Base-by-base conservation (phyloP, 2,888 invertebrate species). In the Ophion slaviceki region DNA sequence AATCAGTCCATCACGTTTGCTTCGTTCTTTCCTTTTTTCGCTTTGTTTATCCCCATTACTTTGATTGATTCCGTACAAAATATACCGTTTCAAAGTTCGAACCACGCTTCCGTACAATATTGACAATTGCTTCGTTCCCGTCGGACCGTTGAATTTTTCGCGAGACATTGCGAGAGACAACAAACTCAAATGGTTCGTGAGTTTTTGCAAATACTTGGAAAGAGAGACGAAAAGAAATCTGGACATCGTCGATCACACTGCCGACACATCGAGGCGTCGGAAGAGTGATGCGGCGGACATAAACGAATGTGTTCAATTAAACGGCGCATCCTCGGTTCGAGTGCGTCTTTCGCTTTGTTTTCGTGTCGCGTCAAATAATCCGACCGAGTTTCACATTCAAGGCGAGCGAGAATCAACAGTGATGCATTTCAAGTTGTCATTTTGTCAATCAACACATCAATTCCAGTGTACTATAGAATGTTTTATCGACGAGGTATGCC, bases 51-150 rank as follows among this genome's bases (percentile, higher is more conserved):
- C n/a, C 8, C 20, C 53, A 20, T 57, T 57, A 53, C 59, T 72
- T 20, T 84, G 36, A 80, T 84, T 61, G 67, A 80, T 77, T 64
- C 40, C 80, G 77, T 86, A 86, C 67, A 80, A 86, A 86, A 82
- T 86, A 86, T 72, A 86, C 77, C 45, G 79, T 62, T 77, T 67
- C 62, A 77, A 82, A 32, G 59, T 68, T 85, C 28, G 24, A 70
- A 74, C 59, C 67, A 45, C 72, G 62, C 61, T 77, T 36, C 62
- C 79, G 76, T 68, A 36, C 62, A 57, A 67, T 64, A 59, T 59
- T 78, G 71, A 72, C 11, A n/a, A 80, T 72, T 61, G 6, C 24
- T 66, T 72, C 66, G n/a, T 24, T 61, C 24, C 53, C 47, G 1
- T 59, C 61, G 74, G 45, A 28, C 47, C 24, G 61, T 70, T 59